phyloP scores from a whole-genome alignment of 2,797 vertebrate genomes.

The Rhyacichthys aspro region DNA sequence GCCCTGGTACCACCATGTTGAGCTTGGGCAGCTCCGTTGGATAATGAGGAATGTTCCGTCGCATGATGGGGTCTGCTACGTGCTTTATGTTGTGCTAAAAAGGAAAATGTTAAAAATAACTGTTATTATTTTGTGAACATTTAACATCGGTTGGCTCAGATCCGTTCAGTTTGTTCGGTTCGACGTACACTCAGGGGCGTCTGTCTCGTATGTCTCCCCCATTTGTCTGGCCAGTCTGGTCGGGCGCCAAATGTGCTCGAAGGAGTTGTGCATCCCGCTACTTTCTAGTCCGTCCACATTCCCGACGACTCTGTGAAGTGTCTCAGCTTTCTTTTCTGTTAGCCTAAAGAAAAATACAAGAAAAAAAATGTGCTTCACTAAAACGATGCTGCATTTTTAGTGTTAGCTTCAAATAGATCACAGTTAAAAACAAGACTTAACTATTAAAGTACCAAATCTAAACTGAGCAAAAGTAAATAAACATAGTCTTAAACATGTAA shows the following conservation, averaged over 20 bases:
- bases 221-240: conserved; percentile 74
- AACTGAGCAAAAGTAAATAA: too few species aligned
- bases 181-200: conserved; percentile 64
- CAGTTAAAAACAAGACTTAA: too few species aligned
- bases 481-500: too few species aligned
- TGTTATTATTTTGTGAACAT: not conserved
- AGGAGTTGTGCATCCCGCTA: conserved; percentile 45
- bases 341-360: conserved; percentile 60
- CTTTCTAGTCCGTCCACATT: conserved; percentile 60
- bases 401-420: too few species aligned
- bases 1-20: conserved; percentile 67
- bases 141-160: too few species aligned
- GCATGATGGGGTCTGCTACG: conserved; percentile 56
- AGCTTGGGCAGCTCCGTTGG: conserved; percentile 79
- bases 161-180: not conserved
- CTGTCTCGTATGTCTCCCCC: conserved; percentile 80
- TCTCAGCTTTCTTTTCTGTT: conserved; percentile 75
- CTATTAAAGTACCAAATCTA: too few species aligned
- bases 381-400: too few species aligned
- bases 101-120: not conserved
- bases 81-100: conserved; percentile 72
- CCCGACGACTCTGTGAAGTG: conserved; percentile 57
- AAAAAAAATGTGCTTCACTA: not conserved
- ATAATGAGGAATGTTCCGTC: conserved; percentile 54
- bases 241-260: conserved; percentile 72